phyloP scores from a whole-genome alignment of 30 jellyfish, hydroid and myxozoan species.

The Cassiopea xamachana region DNA sequence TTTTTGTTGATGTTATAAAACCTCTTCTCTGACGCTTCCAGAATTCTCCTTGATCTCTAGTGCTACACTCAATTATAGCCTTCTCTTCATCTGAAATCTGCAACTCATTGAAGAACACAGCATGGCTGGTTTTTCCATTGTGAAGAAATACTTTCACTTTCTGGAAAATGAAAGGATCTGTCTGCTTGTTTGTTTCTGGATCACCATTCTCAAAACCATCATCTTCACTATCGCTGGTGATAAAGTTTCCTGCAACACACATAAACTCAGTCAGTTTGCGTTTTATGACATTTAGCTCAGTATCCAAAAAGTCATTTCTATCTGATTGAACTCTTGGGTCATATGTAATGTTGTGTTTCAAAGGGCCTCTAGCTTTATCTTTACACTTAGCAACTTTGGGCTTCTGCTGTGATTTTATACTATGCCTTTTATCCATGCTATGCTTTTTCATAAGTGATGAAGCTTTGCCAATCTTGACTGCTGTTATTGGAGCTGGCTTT shows the following conservation, averaged over 20 bases:
- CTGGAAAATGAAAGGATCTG: constrained; percentile 66
- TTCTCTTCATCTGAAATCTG: constrained; percentile 60
- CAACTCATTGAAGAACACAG: constrained; percentile 44
- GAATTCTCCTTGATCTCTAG: constrained; percentile 62
- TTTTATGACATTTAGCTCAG: constrained; percentile 51
- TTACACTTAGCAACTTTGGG: constrained; percentile 26
- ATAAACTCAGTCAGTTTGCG: constrained; percentile 56
- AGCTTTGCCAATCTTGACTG: constrained; percentile 66
- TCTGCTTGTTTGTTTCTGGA: constrained; percentile 45
- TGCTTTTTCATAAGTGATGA: constrained; percentile 46
- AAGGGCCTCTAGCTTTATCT: constrained; percentile 53
- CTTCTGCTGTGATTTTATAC: constrained; percentile 46
- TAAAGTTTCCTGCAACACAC: constrained; percentile 68
- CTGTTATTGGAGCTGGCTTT: constrained; percentile 63
- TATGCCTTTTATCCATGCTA: constrained; percentile 35
- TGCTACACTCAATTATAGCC: constrained; percentile 34
- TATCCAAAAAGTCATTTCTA: constrained; percentile 48
- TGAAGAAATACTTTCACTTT: constrained; percentile 29
- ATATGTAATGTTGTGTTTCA: constrained; percentile 33
- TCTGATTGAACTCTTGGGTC: constrained; percentile 62
- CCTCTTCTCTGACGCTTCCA: constrained; percentile 58
- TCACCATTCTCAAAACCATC: constrained; percentile 53
- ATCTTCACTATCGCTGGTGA: constrained; percentile 67
- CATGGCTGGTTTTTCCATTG: constrained; percentile 50
- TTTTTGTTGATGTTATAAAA: constrained; percentile 54